Base-by-base conservation (phyloP, 2,797 vertebrate species). In the Acropternis orthonyx region DNA sequence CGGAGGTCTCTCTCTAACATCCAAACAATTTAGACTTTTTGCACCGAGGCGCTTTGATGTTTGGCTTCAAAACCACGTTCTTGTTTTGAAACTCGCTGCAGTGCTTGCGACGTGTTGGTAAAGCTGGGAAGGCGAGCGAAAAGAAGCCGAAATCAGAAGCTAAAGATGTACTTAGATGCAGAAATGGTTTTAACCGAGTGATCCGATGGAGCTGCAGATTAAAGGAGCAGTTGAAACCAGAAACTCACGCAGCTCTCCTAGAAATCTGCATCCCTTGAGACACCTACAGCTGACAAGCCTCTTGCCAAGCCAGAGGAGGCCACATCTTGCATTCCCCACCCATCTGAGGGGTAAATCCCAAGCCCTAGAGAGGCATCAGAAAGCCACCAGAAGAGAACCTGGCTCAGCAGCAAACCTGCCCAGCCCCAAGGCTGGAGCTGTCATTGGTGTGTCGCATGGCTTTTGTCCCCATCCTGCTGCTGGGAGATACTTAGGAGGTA, bases 31-130 rank as follows among this genome's bases (percentile, higher is more conserved):
- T 9, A 55, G 61, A 37, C 44, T 74, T 77, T 10, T 49, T 71
- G 46, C 52, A 93, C 19, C 3, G 2, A 75, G 30, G 26, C 7
- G 0, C 77, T 81, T 58, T 62, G 44, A 39, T 56, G 51, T 86
- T 95, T 93, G 79, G 43, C 54, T 95, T 86, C 66, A 36, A 89
- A 90, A 81, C 27, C 0, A 0, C 0, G 17, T 37, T 37, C 85
- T 86, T 88, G 76, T 88, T 96, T 90, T 81, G 73, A 72, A 81
- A 69, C 69, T 85, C 20, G 20, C 62, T 72, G 77, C 37, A 21
- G 51, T 4, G 51, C 88, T 93, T 81, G 73, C 69, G 34, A 26
- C 18, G 77, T 82, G 85, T 79, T 69, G 89, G 72, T 55, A 37
- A 93, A 89, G 49, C 77, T 92, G 94, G 94, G 77, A 91, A 93